Evolutionary conservation across 2,113 vertebrate species (phyloP), one percentile per base, ranked within the genome.

Genomic region (Sinocyclocheilus rhinocerous): DNA sequence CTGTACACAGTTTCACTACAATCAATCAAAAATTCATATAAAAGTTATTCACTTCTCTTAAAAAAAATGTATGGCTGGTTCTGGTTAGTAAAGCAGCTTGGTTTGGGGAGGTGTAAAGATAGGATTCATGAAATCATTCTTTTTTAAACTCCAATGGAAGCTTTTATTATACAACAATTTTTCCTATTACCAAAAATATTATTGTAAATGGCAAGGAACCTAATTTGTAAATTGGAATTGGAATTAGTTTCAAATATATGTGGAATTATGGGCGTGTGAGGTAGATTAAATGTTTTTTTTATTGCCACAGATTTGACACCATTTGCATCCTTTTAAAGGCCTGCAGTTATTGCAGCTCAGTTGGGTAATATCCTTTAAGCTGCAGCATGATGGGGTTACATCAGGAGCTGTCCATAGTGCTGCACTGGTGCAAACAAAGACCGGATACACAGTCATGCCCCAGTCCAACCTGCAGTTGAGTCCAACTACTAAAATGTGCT

Each of bases 341-440:
- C 65, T 33, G 26, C 63, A 67, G 12, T 67, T 29, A 67, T 73
- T 73, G 36, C 33, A 73, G 18, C 18, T 73, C 22, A 50, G 0
- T 39, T n/a, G 24, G 24, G 29, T 39, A 36, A 45, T 52, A 57
- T 81, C 36, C 77, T 61, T 20, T 50, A 29, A 77, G n/a, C 52
- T 52, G 70, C 65, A 77, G 86, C 90, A 89, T 4, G 39, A 72
- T 52, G 45, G 79, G 69, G 87, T 76, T 85, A 89, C 85, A 84
- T 67, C 72, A 63, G 93, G 91, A 94, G 92, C 93, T 95, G 94
- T 94, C 93, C 93, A 75, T 90, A 92, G 93, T 94, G 89, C 92
- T 94, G 92, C 91, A 92, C 86, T 81, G 76, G 83, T 67, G 86
- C 90, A 89, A 92, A 93, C 65, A 90, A 78, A 90, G 78, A 84